These are phyloP conservation scores for Tetropium fuscum DNA, from an alignment of 2,888 invertebrate species.

Conservation along the genomic window DNA sequence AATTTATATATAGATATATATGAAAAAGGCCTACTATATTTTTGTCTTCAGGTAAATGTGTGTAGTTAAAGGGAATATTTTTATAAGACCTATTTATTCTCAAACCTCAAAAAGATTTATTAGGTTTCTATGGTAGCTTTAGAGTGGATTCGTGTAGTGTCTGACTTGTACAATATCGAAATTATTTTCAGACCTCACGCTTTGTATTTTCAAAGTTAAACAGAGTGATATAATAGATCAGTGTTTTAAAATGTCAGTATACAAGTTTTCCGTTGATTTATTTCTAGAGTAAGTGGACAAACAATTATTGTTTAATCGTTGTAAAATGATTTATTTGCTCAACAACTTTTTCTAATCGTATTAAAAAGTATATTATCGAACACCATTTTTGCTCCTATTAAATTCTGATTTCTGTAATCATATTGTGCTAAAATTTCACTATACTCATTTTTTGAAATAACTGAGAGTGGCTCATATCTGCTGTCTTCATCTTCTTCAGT, in stretches of 20 bases:
- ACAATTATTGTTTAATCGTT: no score
- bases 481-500: no score
- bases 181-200: background rate
- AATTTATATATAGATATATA: slow-evolving; percentile 34
- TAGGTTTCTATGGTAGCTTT: slow-evolving; percentile 19
- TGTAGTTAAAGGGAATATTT: slow-evolving; percentile 43
- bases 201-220: slow-evolving; percentile 5
- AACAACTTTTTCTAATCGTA: no score
- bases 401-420: no score
- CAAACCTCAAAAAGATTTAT: slow-evolving; percentile 24
- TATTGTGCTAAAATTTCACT: no score
- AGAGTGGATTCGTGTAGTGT: background rate
- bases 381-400: no score
- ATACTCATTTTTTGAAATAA: no score
- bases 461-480: no score
- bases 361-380: no score
- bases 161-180: slow-evolving; percentile 7
- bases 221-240: background rate
- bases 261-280: no score
- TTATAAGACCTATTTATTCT: slow-evolving; percentile 43
- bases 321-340: no score
- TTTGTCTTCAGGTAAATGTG: slow-evolving; percentile 53
- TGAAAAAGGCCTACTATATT: slow-evolving; percentile 58
- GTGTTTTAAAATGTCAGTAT: slow-evolving; percentile 4
- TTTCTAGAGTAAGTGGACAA: no score